Conservation (phyloP, 2,888 invertebrate genomes). For the Ashinkailepas kermadecensis region DNA sequence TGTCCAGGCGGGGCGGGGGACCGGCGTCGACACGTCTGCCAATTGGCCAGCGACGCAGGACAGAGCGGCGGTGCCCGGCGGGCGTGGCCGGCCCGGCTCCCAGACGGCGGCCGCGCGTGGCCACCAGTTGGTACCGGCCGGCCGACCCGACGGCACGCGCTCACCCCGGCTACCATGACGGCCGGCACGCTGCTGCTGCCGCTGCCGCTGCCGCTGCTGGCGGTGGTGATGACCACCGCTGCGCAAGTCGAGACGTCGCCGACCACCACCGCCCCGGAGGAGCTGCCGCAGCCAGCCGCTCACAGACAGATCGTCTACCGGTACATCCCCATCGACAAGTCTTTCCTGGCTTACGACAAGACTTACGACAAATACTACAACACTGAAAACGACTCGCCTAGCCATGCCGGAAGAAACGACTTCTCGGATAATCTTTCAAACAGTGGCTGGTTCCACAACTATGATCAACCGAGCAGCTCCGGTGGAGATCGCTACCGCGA, state of each 20-base stretch:
- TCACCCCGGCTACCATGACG: not conserved
- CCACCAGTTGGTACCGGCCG: not conserved
- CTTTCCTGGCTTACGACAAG: not conserved
- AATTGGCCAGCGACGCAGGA: not conserved
- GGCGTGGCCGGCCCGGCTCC: not conserved
- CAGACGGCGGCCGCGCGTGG: not conserved
- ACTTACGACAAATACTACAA: not conserved
- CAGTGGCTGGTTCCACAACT: not conserved
- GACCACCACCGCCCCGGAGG: not conserved
- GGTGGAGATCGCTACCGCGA: not conserved
- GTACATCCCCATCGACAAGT: constrained; percentile 23
- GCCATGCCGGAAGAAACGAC: not conserved
- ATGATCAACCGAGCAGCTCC: not conserved
- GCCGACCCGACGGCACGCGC: not conserved
- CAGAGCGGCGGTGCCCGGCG: not conserved
- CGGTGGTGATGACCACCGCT: not conserved
- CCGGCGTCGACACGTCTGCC: not conserved
- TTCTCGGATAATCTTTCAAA: not conserved
- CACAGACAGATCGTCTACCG: constrained; percentile 22
- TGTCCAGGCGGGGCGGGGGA: not conserved
- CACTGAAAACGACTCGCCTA: not conserved
- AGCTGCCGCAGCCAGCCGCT: constrained; percentile 1
- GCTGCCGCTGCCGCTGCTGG: not conserved
- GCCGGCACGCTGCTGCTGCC: not conserved
- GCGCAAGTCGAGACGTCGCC: not conserved